phyloP scores from a whole-genome alignment of 2,113 vertebrate species.

The Phylloscopus whistleri region DNA sequence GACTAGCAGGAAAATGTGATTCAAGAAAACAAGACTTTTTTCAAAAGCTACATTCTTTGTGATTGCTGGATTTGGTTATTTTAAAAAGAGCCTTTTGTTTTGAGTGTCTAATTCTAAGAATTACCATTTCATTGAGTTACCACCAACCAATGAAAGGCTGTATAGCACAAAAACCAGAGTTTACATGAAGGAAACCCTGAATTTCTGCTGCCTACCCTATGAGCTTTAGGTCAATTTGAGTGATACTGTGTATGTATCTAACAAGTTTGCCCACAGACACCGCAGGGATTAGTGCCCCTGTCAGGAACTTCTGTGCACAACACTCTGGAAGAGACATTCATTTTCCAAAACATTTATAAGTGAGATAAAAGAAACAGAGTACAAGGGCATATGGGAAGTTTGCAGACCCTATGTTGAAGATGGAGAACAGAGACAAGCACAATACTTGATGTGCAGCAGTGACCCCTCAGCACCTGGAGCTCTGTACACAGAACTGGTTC shows the following conservation, averaged over 20 bases:
- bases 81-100: constrained; percentile 42
- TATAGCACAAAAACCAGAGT: not conserved
- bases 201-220: not conserved
- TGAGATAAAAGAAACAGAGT: not conserved
- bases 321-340: not conserved
- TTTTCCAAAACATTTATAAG: not conserved
- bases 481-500: not conserved
- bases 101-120: constrained; percentile 39
- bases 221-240: not conserved
- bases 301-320: not conserved
- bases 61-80: constrained; percentile 53
- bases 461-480: not conserved
- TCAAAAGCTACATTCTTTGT: constrained; percentile 48
- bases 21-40: constrained; percentile 44
- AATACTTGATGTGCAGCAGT: not conserved
- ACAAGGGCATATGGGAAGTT: not conserved
- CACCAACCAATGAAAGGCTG: not conserved
- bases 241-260: not conserved
- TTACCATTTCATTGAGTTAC: constrained; percentile 5
- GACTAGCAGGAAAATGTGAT: constrained; percentile 52
- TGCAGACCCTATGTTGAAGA: not conserved
- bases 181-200: not conserved
- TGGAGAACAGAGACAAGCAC: not conserved
- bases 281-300: not conserved
- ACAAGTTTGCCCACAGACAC: not conserved